phyloP scores from a whole-genome alignment of 2,797 vertebrate genomes.

The Neosalanx taihuensis region DNA sequence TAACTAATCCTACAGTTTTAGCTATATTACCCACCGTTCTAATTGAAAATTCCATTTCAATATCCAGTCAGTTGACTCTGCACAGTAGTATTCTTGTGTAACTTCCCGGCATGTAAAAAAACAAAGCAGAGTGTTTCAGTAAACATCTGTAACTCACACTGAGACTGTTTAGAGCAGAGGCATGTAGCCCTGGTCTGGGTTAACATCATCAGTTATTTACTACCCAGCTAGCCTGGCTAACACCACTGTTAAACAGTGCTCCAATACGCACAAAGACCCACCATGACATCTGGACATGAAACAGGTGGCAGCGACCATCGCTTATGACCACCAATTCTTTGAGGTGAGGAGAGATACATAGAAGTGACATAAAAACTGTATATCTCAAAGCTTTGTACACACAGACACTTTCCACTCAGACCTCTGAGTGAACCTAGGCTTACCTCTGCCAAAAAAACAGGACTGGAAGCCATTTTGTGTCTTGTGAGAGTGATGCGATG shows the following conservation, averaged over 20 bases:
- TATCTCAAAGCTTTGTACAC: conserved; percentile 44
- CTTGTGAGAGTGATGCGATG: not conserved
- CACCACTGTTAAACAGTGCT: conserved; percentile 52
- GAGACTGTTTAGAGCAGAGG: conserved; percentile 69
- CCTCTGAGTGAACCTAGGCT: conserved; percentile 65
- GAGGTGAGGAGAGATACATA: conserved; percentile 50
- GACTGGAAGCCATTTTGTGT: not conserved
- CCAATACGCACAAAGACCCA: conserved; percentile 48
- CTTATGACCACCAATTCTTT: conserved; percentile 50
- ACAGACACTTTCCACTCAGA: conserved; percentile 66
- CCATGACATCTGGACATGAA: conserved; percentile 61
- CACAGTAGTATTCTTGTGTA: conserved; percentile 49
- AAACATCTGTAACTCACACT: conserved; percentile 69
- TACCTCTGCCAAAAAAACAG: conserved; percentile 19
- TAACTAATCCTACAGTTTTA: not conserved
- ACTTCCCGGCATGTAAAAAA: conserved; percentile 60
- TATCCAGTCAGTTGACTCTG: conserved; percentile 35
- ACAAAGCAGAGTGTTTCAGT: conserved; percentile 69
- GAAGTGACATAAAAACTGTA: conserved; percentile 63
- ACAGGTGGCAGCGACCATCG: conserved; percentile 55
- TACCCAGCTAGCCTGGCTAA: conserved; percentile 52
- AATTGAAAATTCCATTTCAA: not conserved
- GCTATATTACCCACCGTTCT: not conserved
- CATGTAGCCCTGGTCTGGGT: conserved; percentile 66
- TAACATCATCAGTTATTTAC: conserved; percentile 72